phyloP scores from a whole-genome alignment of 2,888 invertebrate species.

The Axea sp. region DNA sequence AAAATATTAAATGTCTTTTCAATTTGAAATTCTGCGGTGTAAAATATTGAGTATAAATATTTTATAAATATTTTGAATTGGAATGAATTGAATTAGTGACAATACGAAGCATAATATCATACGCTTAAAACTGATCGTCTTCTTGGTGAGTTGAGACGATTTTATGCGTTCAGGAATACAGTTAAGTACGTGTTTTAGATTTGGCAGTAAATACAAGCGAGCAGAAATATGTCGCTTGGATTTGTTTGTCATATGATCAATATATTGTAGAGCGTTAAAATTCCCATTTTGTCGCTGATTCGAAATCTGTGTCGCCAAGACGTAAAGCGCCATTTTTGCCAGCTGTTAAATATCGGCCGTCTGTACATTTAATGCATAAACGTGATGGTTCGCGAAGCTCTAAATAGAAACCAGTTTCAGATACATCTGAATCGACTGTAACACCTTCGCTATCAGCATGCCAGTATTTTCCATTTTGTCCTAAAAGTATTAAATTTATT shows the following conservation, averaged over 20 bases:
- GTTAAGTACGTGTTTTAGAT: slow-evolving; percentile 60
- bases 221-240: slow-evolving; percentile 14
- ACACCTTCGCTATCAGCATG: slow-evolving; percentile 93
- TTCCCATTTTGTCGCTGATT: slow-evolving; percentile 95
- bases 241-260: slow-evolving; percentile 12
- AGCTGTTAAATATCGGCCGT: slow-evolving; percentile 90
- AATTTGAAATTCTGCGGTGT: slow-evolving; percentile 12
- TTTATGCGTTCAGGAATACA: slow-evolving; percentile 35
- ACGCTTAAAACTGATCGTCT: slow-evolving; percentile 11
- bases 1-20: slow-evolving; percentile 40
- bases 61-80: too few relatives aligned
- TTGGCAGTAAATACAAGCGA: slow-evolving; percentile 51
- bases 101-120: slow-evolving; percentile 50
- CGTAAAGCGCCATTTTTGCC: slow-evolving; percentile 95
- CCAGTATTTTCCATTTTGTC: slow-evolving; percentile 97
- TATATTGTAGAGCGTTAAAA: slow-evolving; percentile 82
- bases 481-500: slow-evolving; percentile 83
- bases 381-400: slow-evolving; percentile 96
- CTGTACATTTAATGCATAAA: slow-evolving; percentile 91
- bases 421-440: slow-evolving; percentile 90
- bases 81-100: slow-evolving; percentile 49
- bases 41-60: slow-evolving; percentile 3
- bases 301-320: slow-evolving; percentile 88
- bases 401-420: slow-evolving; percentile 90
- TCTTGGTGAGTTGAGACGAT: slow-evolving; percentile 5